Conservation (phyloP, 2,113 vertebrate species). For the Ageneiosus marmoratus region DNA sequence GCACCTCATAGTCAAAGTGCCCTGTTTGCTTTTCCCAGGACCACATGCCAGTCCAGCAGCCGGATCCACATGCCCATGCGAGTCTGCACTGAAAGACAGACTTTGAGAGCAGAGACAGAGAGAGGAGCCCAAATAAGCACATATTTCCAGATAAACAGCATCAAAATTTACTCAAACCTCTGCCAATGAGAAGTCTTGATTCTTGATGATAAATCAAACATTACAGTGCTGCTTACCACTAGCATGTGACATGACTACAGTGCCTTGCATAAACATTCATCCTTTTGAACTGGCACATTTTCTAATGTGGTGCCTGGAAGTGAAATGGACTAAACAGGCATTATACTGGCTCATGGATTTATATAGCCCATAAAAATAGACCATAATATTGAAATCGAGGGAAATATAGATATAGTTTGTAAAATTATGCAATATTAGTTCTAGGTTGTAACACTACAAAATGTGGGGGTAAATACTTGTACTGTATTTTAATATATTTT, state of each 20-base stretch:
- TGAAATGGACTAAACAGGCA: not conserved
- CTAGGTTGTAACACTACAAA: not conserved
- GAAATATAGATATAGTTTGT: not conserved
- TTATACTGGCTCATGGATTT: not conserved
- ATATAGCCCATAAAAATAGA: not conserved
- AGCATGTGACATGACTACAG: not conserved
- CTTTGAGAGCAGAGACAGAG: not conserved
- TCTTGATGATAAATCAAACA: not conserved
- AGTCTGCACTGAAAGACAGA: constrained; percentile 1
- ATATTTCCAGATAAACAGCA: not conserved
- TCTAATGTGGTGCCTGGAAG: no score
- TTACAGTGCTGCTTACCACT: not conserved
- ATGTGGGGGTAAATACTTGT: not conserved
- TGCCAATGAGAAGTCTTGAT: not conserved
- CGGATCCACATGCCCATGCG: constrained; percentile 19
- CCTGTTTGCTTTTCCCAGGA: constrained; percentile 37
- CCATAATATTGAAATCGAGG: not conserved
- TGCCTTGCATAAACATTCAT: no score
- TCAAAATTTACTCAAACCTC: not conserved
- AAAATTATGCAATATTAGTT: not conserved
- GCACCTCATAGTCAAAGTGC: not conserved
- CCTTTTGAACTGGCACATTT: not conserved
- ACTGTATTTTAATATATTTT: not conserved
- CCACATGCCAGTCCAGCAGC: not conserved
- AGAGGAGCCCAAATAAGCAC: constrained; percentile 1